Conservation (phyloP, 2,888 invertebrate species). For the Microplitis manilae region DNA sequence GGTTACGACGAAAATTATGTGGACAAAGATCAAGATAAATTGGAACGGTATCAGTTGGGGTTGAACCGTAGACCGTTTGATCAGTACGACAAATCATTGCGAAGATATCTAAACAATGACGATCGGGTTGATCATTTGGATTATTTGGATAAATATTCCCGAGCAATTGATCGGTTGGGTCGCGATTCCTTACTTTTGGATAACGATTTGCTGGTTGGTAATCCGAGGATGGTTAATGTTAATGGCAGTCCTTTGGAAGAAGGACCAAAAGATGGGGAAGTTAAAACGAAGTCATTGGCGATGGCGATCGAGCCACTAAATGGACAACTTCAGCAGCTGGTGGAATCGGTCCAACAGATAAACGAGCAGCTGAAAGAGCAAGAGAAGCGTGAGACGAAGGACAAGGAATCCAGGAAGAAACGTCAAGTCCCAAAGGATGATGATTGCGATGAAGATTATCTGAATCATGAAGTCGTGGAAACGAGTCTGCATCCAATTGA, state of each 20-base stretch:
- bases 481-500: not conserved
- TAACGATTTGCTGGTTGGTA: not conserved
- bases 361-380: constrained; percentile 49
- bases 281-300: constrained; percentile 47
- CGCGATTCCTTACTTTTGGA: not conserved
- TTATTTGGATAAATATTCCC: constrained; percentile 50
- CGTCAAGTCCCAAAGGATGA: constrained; percentile 11
- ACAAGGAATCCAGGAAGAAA: constrained; percentile 25
- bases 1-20: not conserved
- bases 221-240: no score
- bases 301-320: constrained; percentile 55
- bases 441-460: not conserved
- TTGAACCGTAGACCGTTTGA: not conserved
- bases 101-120: constrained; percentile 27
- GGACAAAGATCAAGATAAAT: not conserved
- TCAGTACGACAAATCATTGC: not conserved
- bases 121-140: constrained; percentile 36
- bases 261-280: not conserved
- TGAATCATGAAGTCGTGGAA: not conserved
- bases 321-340: constrained; percentile 51
- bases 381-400: not conserved
- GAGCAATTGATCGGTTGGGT: constrained; percentile 30
- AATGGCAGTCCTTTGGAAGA: not conserved
- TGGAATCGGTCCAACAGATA: constrained; percentile 53
- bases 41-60: not conserved